Evolutionary conservation across 2,113 vertebrate species (phyloP).

Genomic region (Prochilodus magdalenae): DNA sequence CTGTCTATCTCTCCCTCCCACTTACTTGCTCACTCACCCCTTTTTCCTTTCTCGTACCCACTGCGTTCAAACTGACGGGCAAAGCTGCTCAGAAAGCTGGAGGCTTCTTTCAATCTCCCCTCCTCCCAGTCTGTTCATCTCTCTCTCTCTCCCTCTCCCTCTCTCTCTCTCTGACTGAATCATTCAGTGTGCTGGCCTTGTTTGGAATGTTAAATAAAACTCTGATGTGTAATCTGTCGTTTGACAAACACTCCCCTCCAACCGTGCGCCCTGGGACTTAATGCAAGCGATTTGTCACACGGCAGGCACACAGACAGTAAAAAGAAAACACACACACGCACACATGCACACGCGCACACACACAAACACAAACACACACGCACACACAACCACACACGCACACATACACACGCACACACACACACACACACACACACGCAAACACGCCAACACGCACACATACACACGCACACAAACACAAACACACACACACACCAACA

Average conservation of each 20-base stretch:
- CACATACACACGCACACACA: neutral
- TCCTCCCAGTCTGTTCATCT: neutral
- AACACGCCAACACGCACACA: neutral
- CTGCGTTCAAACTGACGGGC: neutral
- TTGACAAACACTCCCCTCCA: conserved; percentile 72
- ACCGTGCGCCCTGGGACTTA: conserved; percentile 73
- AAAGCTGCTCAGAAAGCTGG: neutral
- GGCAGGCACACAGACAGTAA: conserved; percentile 25
- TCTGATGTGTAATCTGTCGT: conserved; percentile 75
- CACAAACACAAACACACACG: neutral
- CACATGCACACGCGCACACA: no score
- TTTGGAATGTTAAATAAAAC: conserved; percentile 74
- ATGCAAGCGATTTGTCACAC: conserved; percentile 77
- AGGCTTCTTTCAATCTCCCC: neutral
- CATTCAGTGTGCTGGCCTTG: conserved; percentile 58
- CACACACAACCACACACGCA: neutral
- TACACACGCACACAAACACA: neutral
- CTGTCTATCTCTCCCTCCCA: neutral
- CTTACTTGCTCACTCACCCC: conserved; percentile 10
- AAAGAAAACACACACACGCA: conserved; percentile 1
- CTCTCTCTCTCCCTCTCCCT: conserved; percentile 24
- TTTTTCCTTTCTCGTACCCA: neutral
- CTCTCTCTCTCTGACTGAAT: conserved; percentile 66
- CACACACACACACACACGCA: neutral
- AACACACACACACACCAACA: neutral